These are phyloP conservation scores for Pristionchus entomophagus DNA, from an alignment of 2,888 invertebrate genomes.

Conservation along the genomic window DNA sequence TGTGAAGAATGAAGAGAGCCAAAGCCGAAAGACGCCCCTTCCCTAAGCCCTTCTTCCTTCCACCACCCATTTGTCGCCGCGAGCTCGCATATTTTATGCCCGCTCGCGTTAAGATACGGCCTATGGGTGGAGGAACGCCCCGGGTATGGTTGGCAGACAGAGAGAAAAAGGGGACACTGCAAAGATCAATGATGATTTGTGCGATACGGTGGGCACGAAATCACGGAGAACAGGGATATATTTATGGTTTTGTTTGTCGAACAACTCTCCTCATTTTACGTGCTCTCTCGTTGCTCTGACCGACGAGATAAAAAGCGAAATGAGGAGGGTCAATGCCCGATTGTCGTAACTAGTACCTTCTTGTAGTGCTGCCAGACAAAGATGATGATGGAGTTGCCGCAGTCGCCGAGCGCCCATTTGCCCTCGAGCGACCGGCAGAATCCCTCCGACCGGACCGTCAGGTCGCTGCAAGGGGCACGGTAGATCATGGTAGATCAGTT, in stretches of 20 bases:
- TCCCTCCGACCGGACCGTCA: conserved; percentile 72
- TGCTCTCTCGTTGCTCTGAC: too few relatives aligned
- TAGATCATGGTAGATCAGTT: too few relatives aligned
- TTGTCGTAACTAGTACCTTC: conserved; percentile 59
- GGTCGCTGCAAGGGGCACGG: conserved; percentile 67
- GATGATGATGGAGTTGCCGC: conserved; percentile 75
- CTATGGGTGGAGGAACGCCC: not conserved
- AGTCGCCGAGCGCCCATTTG: conserved; percentile 76
- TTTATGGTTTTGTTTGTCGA: too few relatives aligned
- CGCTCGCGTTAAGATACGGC: not conserved
- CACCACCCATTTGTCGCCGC: not conserved
- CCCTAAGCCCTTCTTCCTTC: not conserved
- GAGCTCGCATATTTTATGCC: conserved; percentile 7
- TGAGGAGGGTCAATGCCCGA: too few relatives aligned
- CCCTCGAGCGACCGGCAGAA: conserved; percentile 73
- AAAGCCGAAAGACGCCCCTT: not conserved
- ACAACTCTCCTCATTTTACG: too few relatives aligned
- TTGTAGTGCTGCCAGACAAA: conserved; percentile 75
- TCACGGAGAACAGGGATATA: too few relatives aligned
- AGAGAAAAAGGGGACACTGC: not conserved
- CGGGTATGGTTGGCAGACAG: too few relatives aligned
- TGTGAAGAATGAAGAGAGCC: too few relatives aligned
- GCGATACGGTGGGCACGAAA: too few relatives aligned
- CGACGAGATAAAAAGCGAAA: not conserved
- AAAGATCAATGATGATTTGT: too few relatives aligned